Conservation (phyloP, 2,113 vertebrate genomes). For the Kryptolebias marmoratus region DNA sequence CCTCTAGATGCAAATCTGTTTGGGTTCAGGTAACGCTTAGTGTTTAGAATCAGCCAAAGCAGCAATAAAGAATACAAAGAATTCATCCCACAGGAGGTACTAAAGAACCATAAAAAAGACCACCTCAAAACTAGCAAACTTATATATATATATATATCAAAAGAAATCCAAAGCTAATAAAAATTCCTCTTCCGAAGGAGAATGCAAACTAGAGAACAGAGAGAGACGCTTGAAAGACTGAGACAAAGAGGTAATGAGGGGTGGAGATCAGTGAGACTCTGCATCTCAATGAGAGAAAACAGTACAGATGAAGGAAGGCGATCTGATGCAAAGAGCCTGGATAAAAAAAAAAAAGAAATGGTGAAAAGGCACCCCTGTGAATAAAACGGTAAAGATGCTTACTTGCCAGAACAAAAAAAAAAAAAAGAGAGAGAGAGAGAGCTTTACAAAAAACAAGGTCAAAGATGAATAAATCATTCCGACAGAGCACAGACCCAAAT, state of each 20-base stretch:
- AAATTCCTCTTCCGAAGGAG: conserved; percentile 4
- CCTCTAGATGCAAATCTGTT: conserved; percentile 22
- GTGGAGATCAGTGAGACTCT: conserved; percentile 38
- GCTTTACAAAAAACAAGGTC: conserved; percentile 37
- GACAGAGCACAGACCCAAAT: conserved; percentile 27
- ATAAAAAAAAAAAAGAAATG: not conserved
- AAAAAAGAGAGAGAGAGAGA: conserved; percentile 3
- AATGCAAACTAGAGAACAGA: conserved; percentile 38
- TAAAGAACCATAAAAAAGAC: not conserved
- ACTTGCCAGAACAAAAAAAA: conserved; percentile 11
- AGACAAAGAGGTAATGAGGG: conserved; percentile 50
- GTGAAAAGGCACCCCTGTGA: not conserved
- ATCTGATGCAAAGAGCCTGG: conserved; percentile 11
- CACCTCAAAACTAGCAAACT: not conserved
- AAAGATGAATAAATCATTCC: conserved; percentile 39
- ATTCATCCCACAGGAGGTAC: not conserved
- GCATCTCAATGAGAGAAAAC: conserved; percentile 48
- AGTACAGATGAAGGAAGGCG: conserved; percentile 32
- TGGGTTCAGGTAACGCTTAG: not conserved
- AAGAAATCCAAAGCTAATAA: conserved; percentile 26
- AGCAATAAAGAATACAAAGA: not conserved
- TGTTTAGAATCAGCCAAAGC: not conserved
- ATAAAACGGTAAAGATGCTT: conserved; percentile 35
- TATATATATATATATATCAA: conserved; percentile 1
- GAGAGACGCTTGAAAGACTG: conserved; percentile 32